These are phyloP conservation scores for Nephotettix cincticeps DNA, from an alignment of 1,140 invertebrate species.

Conservation along the genomic window DNA sequence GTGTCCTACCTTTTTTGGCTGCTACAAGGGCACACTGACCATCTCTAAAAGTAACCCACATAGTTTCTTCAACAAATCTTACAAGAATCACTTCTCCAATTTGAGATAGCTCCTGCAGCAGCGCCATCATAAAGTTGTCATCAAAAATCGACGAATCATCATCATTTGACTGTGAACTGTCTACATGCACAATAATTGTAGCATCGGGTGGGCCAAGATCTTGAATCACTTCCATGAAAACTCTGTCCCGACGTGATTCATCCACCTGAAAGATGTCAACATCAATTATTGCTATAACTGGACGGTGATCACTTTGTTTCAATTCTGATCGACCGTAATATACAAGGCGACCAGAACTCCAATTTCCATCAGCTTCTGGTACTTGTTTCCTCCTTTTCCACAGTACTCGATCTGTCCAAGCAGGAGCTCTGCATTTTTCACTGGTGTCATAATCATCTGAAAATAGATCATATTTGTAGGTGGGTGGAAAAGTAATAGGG, in stretches of 20 bases:
- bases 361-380: constrained; percentile 63
- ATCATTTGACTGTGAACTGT: constrained; percentile 45
- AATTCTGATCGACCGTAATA: constrained; percentile 92
- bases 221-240: constrained; percentile 83
- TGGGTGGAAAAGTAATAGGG: constrained; percentile 89
- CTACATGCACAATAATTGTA: constrained; percentile 78
- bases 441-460: constrained; percentile 99
- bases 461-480: constrained; percentile 99
- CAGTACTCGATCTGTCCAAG: constrained; percentile 96
- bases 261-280: constrained; percentile 81
- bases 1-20: constrained; percentile 53
- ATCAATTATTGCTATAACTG: constrained; percentile 88
- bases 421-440: constrained; percentile 94
- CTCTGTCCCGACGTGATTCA: constrained; percentile 64
- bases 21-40: constrained; percentile 81
- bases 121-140: constrained; percentile 68
- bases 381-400: constrained; percentile 79
- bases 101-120: constrained; percentile 70
- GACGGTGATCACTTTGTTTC: constrained; percentile 97
- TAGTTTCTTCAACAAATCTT: constrained; percentile 83
- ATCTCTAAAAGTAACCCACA: constrained; percentile 88
- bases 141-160: constrained; percentile 56
- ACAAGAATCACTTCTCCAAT: constrained; percentile 87
- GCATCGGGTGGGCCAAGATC: constrained; percentile 92
- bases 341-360: constrained; percentile 76